These are phyloP conservation scores for Coracias cyanogaster DNA, from an alignment of 2,797 vertebrate species.

Conservation along the genomic window DNA sequence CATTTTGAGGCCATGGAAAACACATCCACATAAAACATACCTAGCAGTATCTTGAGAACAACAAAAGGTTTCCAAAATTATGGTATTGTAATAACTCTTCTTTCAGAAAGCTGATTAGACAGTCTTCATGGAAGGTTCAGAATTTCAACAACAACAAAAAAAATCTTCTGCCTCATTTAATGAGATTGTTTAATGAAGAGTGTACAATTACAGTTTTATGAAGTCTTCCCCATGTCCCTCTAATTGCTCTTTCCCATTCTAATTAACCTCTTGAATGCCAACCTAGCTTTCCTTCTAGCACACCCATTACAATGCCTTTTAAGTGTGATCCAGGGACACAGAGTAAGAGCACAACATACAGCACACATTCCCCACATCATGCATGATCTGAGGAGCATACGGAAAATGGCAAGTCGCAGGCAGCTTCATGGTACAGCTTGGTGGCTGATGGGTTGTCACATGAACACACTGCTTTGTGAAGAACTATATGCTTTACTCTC, in stretches of 20 bases:
- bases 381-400: rapidly evolving
- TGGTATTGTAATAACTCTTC: constrained; percentile 47
- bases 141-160: constrained; percentile 59
- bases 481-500: background rate
- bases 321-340: constrained; percentile 5
- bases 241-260: constrained; percentile 70
- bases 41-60: constrained; percentile 1
- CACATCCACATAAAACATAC: background rate
- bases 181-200: constrained; percentile 58
- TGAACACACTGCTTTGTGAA: rapidly evolving
- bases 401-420: rapidly evolving
- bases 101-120: constrained; percentile 70
- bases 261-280: constrained; percentile 75
- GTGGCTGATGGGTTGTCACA: background rate
- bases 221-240: constrained; percentile 64
- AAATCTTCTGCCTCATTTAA: constrained; percentile 67
- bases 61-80: constrained; percentile 37
- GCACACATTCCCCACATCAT: rapidly evolving
- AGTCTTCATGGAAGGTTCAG: constrained; percentile 65
- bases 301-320: background rate
- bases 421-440: background rate
- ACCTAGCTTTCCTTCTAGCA: background rate
- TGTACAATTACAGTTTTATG: constrained; percentile 53
- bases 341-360: rapidly evolving
- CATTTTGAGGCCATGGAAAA: constrained; percentile 27